Evolutionary conservation across 2,113 vertebrate genomes (phyloP).

Genomic region (Stictonetta naevosa): DNA sequence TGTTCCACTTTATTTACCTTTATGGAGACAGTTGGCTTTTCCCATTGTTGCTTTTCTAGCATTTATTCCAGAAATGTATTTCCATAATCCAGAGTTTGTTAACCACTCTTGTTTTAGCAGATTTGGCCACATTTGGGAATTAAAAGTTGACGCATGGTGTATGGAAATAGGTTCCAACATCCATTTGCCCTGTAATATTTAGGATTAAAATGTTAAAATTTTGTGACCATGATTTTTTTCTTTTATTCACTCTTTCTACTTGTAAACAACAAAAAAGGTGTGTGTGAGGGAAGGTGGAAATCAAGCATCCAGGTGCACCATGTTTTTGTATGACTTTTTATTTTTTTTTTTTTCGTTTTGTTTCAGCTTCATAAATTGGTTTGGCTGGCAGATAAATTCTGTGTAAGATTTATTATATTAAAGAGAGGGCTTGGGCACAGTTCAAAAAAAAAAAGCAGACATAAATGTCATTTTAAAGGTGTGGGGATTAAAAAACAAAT

Average conservation of each 20-base stretch:
- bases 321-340: conserved; percentile 75
- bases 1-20: conserved; percentile 84
- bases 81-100: conserved; percentile 81
- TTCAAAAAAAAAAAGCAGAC: conserved; percentile 64
- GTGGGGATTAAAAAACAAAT: conserved; percentile 59
- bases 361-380: conserved; percentile 77
- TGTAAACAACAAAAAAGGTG: conserved; percentile 32
- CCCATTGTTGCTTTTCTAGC: conserved; percentile 85
- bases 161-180: conserved; percentile 78
- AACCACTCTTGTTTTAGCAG: conserved; percentile 80
- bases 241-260: conserved; percentile 71
- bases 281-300: background rate
- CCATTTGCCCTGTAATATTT: conserved; percentile 82
- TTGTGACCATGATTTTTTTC: conserved; percentile 79
- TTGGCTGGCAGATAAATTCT: conserved; percentile 75
- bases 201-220: conserved; percentile 85
- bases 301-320: conserved; percentile 37
- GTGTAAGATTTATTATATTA: conserved; percentile 75
- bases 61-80: conserved; percentile 85
- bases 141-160: conserved; percentile 74
- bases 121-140: conserved; percentile 78
- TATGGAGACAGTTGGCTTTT: conserved; percentile 83
- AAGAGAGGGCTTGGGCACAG: conserved; percentile 64
- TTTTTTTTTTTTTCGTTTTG: conserved; percentile 24
- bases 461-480: conserved; percentile 69